phyloP scores from a whole-genome alignment of 2,113 vertebrate species.

The Eudyptes chrysolophus region DNA sequence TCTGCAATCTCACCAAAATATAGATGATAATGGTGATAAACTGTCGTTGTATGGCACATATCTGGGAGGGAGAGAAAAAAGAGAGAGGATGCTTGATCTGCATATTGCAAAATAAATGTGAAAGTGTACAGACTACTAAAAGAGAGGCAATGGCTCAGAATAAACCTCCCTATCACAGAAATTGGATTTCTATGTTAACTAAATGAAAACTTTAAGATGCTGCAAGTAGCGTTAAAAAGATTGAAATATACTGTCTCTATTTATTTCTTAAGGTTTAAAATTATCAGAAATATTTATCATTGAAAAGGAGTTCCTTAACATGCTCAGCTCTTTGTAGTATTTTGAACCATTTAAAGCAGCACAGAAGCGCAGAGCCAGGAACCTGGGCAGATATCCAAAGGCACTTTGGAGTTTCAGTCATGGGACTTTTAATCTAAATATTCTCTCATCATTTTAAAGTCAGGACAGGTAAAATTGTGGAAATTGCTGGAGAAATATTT shows the following conservation, averaged over 20 bases:
- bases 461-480: not conserved
- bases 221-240: not conserved
- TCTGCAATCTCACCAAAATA: not conserved
- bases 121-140: not conserved
- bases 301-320: not conserved
- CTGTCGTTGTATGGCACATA: not conserved
- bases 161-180: not conserved
- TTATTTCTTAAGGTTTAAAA: not conserved
- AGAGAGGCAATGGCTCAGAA: not conserved
- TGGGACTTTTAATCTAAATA: not conserved
- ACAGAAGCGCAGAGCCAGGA: not conserved
- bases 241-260: not conserved
- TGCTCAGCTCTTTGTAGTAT: not conserved
- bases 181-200: not conserved
- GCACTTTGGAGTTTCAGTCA: not conserved
- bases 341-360: not conserved
- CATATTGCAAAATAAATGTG: not conserved
- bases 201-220: not conserved
- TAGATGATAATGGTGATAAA: not conserved
- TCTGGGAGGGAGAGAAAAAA: not conserved
- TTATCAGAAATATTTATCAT: not conserved
- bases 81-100: not conserved
- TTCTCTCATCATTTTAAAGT: not conserved
- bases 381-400: not conserved
- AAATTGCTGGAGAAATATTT: not conserved